A percentile compares a stretch with the other conserved stretches of the same genome.
Conservation (phyloP, 2,888 invertebrate species). For the Monopis laevigella region DNA sequence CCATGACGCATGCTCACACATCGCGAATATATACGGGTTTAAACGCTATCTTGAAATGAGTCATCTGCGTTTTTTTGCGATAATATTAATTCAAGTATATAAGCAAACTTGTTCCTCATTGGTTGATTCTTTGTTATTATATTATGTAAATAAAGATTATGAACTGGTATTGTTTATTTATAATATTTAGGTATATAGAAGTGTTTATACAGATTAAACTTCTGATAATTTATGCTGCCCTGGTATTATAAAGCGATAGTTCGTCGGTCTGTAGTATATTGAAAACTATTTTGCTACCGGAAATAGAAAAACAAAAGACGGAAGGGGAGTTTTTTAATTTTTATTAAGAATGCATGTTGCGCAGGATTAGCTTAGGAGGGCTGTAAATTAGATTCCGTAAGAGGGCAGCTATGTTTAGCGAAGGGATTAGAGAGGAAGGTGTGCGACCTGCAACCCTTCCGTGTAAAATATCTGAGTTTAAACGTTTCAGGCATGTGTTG, state of each 20-base stretch:
- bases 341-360: constrained; percentile 41
- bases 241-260: constrained; percentile 38
- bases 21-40: constrained; percentile 50
- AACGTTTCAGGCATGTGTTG: constrained; percentile 57
- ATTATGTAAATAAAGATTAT: background rate
- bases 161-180: too few species aligned
- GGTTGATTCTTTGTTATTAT: background rate
- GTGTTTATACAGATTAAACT: background rate
- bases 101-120: background rate
- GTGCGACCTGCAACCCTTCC: constrained; percentile 59
- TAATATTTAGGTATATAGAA: too few species aligned
- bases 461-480: constrained; percentile 57
- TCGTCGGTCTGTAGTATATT: background rate
- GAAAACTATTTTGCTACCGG: constrained; percentile 27
- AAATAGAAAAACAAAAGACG: constrained; percentile 47
- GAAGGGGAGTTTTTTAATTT: constrained; percentile 30
- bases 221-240: constrained; percentile 34
- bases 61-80: constrained; percentile 2
- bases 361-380: constrained; percentile 44
- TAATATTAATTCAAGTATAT: background rate
- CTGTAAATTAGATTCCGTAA: constrained; percentile 29
- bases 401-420: constrained; percentile 45
- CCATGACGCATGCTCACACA: constrained; percentile 34
- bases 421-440: constrained; percentile 36
- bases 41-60: constrained; percentile 3